A percentile compares a stretch with the other conserved stretches of the same genome.
Evolutionary conservation across 2,113 vertebrate genomes (phyloP).

Genomic region (Motacilla alba): DNA sequence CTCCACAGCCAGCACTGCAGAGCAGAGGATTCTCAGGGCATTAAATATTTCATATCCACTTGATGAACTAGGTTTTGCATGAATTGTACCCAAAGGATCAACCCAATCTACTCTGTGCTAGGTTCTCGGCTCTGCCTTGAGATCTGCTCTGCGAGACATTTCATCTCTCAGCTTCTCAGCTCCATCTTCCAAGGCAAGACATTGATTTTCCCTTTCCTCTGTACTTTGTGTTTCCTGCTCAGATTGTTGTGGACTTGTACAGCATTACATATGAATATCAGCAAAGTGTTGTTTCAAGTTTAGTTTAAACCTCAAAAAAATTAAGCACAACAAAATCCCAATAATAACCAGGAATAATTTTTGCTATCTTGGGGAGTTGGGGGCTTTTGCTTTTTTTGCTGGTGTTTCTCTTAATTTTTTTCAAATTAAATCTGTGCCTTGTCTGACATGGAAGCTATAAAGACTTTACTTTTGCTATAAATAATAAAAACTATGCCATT

Average conservation of each 20-base stretch:
- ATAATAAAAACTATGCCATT: not conserved
- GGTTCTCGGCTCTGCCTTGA: not conserved
- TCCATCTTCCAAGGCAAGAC: not conserved
- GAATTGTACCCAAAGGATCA: conserved; percentile 10
- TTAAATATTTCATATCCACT: not conserved
- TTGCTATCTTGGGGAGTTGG: not conserved
- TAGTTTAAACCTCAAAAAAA: not conserved
- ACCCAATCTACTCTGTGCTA: not conserved
- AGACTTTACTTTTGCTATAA: not conserved
- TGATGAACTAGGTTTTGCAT: conserved; percentile 14
- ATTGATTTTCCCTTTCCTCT: not conserved
- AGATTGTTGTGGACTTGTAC: not conserved
- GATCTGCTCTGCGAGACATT: not conserved
- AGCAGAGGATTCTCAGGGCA: not conserved
- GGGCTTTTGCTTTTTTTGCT: not conserved
- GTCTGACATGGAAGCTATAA: not conserved
- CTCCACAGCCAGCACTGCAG: not conserved
- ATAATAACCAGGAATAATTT: rapidly evolving
- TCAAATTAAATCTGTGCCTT: not conserved
- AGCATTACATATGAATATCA: not conserved
- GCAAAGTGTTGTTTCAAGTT: not conserved
- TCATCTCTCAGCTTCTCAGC: not conserved
- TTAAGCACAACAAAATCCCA: not conserved
- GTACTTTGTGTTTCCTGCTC: not conserved
- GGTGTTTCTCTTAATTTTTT: not conserved